Evolutionary conservation across 2,888 invertebrate genomes (phyloP).

Genomic region (Acanthosepion esculentum): DNA sequence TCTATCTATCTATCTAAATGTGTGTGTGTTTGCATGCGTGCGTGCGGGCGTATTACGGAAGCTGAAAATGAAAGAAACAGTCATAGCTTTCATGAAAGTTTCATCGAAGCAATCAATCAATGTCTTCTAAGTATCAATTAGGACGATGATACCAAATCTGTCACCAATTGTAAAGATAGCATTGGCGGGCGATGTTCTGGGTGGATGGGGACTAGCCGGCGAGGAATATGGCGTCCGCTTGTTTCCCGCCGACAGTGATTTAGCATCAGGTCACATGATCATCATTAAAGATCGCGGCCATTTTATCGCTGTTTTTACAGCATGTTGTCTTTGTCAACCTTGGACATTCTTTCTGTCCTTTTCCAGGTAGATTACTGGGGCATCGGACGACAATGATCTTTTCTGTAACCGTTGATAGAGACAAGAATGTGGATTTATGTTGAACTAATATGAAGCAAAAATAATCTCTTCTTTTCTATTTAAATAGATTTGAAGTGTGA

Average conservation of each 20-base stretch:
- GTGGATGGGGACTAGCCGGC: not conserved
- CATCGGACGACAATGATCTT: too few relatives aligned
- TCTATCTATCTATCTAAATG: not conserved
- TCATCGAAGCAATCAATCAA: not conserved
- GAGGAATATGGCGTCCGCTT: not conserved
- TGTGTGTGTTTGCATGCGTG: not conserved
- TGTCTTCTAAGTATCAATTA: not conserved
- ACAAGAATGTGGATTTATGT: too few relatives aligned
- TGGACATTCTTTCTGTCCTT: not conserved
- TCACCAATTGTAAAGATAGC: not conserved
- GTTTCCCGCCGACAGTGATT: not conserved
- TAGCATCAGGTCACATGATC: not conserved
- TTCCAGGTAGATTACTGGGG: not conserved
- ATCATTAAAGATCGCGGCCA: not conserved
- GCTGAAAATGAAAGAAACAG: not conserved
- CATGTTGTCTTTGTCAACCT: not conserved
- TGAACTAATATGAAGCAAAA: too few relatives aligned
- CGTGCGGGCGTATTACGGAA: not conserved
- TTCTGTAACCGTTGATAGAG: too few relatives aligned
- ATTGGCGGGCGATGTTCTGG: not conserved
- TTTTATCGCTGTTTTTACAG: not conserved
- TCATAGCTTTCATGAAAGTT: not conserved
- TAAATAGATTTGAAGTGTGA: too few relatives aligned
- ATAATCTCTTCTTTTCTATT: too few relatives aligned
- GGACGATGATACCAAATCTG: constrained; percentile 4